Conservation (phyloP, 1,140 invertebrate genomes). For the Listronotus oregonensis region DNA sequence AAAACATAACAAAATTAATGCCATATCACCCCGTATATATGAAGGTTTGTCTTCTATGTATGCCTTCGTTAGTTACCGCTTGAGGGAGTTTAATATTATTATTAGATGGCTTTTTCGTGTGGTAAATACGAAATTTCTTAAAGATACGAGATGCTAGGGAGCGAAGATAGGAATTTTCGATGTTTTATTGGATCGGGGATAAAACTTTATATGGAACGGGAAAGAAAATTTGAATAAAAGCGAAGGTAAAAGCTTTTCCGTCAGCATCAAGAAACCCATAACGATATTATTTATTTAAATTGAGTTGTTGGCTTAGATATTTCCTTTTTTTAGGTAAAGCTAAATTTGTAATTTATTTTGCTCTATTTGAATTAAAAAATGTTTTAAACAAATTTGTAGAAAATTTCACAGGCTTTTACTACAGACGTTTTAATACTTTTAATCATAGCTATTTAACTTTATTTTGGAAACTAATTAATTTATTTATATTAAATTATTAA, state of each 20-base stretch:
- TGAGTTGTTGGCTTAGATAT: no score
- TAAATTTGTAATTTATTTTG: no score
- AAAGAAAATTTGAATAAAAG: constrained; percentile 25
- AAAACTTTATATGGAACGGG: constrained; percentile 30
- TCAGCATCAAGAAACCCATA: background rate
- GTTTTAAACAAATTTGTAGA: no score
- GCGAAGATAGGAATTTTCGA: constrained; percentile 27
- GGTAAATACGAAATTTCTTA: constrained; percentile 38
- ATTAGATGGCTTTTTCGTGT: constrained; percentile 38
- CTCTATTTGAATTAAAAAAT: no score
- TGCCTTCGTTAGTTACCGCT: constrained; percentile 33
- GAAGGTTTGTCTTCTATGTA: constrained; percentile 29
- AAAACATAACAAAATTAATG: no score
- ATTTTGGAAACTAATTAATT: no score
- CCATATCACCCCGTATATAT: constrained; percentile 18
- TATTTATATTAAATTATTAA: no score
- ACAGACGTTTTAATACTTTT: no score
- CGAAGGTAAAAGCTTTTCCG: constrained; percentile 21
- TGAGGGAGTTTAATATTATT: constrained; percentile 34
- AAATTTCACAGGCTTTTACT: no score
- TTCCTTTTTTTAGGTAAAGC: no score
- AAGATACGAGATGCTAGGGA: constrained; percentile 23
- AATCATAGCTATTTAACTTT: no score
- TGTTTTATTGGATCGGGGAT: constrained; percentile 34
- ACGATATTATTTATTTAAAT: no score